phyloP scores from a whole-genome alignment of 2,888 invertebrate genomes.

The Pollenia angustigena region DNA sequence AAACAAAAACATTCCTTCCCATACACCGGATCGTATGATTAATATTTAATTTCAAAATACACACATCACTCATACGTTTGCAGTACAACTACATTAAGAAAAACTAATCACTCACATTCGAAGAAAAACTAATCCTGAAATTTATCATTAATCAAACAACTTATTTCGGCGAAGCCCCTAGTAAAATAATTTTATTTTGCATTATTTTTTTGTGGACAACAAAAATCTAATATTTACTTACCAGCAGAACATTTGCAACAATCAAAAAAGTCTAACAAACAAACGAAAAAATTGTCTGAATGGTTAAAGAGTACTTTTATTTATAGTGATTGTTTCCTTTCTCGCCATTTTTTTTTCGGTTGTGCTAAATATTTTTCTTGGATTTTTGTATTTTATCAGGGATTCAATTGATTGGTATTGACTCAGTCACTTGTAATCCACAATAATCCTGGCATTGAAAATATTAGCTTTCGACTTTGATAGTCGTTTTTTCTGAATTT shows the following conservation, averaged over 20 bases:
- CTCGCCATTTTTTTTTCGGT: neutral
- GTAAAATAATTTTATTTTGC: neutral
- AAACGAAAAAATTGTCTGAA: neutral
- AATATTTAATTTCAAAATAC: constrained; percentile 4
- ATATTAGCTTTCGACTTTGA: constrained; percentile 71
- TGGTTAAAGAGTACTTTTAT: neutral
- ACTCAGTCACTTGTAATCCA: constrained; percentile 73
- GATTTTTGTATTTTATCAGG: constrained; percentile 47
- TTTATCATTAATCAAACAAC: constrained; percentile 13
- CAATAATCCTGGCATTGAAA: constrained; percentile 77
- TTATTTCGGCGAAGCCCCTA: neutral
- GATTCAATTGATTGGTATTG: constrained; percentile 72
- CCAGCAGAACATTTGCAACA: constrained; percentile 1
- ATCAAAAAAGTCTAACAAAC: neutral
- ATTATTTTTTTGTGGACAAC: neutral
- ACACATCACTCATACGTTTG: constrained; percentile 28
- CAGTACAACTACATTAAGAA: neutral
- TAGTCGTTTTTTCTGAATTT: constrained; percentile 25
- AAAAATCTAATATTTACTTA: constrained; percentile 5
- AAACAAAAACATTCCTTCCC: too few species aligned
- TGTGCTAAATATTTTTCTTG: constrained; percentile 5
- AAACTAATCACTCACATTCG: neutral
- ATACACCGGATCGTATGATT: constrained; percentile 1
- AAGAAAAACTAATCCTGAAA: neutral
- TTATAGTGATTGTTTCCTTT: neutral